phyloP scores from a whole-genome alignment of 1,140 invertebrate species.

The Cotesia glomerata region DNA sequence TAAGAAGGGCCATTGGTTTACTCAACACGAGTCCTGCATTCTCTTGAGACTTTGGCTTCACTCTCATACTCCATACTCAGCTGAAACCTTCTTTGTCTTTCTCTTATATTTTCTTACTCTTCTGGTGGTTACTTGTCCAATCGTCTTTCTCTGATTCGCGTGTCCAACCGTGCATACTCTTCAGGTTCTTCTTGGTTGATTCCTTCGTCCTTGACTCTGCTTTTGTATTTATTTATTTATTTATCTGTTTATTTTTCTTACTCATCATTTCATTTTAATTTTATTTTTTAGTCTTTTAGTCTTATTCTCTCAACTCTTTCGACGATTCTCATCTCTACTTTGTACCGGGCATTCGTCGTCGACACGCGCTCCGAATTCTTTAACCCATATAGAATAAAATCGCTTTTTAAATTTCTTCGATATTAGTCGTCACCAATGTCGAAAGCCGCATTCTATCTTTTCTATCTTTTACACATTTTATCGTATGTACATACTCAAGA shows the following conservation, averaged over 20 bases:
- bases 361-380: neutral
- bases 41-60: neutral
- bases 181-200: neutral
- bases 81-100: neutral
- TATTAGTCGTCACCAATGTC: neutral
- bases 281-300: neutral
- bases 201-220: conserved; percentile 1
- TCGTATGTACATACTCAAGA: neutral
- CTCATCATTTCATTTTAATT: neutral
- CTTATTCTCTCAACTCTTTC: neutral
- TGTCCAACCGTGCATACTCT: conserved; percentile 10
- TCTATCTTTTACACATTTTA: neutral
- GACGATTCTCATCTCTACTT: neutral
- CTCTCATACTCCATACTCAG: neutral
- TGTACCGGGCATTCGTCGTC: neutral
- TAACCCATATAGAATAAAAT: neutral
- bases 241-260: conserved; percentile 12
- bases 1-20: neutral
- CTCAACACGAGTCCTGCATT: conserved; percentile 18
- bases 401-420: neutral
- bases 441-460: neutral
- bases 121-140: neutral
- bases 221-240: conserved; percentile 16
- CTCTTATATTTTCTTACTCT: neutral
- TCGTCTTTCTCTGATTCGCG: conserved; percentile 10